A percentile compares a stretch with the other conserved stretches of the same genome.
These are phyloP conservation scores for Chascanopsetta lugubris DNA, from an alignment of 2,113 vertebrate species.

Conservation along the genomic window DNA sequence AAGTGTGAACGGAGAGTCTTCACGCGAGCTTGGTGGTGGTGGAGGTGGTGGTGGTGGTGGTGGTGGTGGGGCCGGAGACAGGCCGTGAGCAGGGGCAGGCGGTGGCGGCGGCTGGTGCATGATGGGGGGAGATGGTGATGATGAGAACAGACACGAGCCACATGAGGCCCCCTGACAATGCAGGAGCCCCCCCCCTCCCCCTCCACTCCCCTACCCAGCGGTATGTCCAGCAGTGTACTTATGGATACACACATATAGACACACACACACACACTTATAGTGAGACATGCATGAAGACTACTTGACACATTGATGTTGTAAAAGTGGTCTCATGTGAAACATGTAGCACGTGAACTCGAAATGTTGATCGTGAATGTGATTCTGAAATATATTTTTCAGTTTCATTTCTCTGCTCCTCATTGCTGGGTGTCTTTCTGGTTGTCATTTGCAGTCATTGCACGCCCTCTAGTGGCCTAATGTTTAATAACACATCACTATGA, in stretches of 20 bases:
- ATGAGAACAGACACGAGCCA: slow-evolving; percentile 83
- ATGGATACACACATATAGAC: slow-evolving; percentile 11
- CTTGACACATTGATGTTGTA: neutral
- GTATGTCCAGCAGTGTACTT: slow-evolving; percentile 65
- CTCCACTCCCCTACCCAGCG: too few relatives aligned
- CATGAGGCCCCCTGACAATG: slow-evolving; percentile 81
- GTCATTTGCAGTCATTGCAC: slow-evolving; percentile 59
- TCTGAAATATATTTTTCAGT: neutral
- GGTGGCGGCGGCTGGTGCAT: slow-evolving; percentile 33
- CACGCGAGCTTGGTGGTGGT: slow-evolving; percentile 57
- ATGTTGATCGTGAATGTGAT: neutral
- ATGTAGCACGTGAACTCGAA: neutral
- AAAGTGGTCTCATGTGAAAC: neutral
- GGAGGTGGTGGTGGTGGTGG: too few relatives aligned
- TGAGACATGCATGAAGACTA: slow-evolving; percentile 21
- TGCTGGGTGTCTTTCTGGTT: neutral
- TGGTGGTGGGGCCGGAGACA: slow-evolving; percentile 49
- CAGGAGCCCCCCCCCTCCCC: slow-evolving; percentile 66
- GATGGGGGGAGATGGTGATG: slow-evolving; percentile 67
- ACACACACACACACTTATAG: slow-evolving; percentile 6
- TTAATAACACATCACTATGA: slow-evolving; percentile 15
- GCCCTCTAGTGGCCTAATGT: slow-evolving; percentile 70
- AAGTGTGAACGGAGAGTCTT: slow-evolving; percentile 68
- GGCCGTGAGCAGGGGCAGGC: slow-evolving; percentile 31
- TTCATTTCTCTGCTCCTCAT: neutral